Conservation (phyloP, 2,888 invertebrate genomes). For the Schizaphis graminum region DNA sequence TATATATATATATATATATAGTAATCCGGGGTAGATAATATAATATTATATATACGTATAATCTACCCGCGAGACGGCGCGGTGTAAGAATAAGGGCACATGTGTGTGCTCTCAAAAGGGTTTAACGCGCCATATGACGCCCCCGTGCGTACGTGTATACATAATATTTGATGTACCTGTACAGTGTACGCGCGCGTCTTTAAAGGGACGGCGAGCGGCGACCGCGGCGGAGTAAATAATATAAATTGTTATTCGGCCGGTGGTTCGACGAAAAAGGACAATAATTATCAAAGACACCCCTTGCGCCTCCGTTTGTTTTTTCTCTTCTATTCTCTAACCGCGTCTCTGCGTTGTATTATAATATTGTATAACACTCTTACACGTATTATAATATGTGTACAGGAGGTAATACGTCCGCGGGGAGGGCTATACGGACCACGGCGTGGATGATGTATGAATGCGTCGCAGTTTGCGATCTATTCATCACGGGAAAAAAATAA, state of each 20-base stretch:
- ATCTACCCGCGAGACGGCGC: slow-evolving; percentile 22
- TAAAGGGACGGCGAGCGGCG: neutral
- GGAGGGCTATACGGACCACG: neutral
- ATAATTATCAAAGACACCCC: slow-evolving; percentile 25
- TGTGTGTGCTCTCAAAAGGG: slow-evolving; percentile 44
- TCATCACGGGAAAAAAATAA: slow-evolving; percentile 7
- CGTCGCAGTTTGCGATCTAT: slow-evolving; percentile 35
- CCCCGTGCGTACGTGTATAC: neutral
- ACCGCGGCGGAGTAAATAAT: neutral
- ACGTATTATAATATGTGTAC: neutral
- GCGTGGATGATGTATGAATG: neutral
- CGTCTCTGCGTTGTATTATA: too few relatives aligned
- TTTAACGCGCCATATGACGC: slow-evolving; percentile 64
- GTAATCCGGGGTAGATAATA: neutral
- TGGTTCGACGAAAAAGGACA: slow-evolving; percentile 34
- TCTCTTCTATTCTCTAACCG: neutral
- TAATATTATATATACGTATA: neutral
- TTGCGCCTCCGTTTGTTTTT: neutral
- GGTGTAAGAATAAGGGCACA: slow-evolving; percentile 60
- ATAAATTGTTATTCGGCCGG: slow-evolving; percentile 43
- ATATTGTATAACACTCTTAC: neutral
- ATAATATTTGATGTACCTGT: neutral
- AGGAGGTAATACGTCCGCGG: neutral
- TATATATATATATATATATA: neutral
- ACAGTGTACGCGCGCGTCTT: neutral